Evolutionary conservation across 2,888 invertebrate species (phyloP).

Genomic region (Aporophyla lueneburgensis): DNA sequence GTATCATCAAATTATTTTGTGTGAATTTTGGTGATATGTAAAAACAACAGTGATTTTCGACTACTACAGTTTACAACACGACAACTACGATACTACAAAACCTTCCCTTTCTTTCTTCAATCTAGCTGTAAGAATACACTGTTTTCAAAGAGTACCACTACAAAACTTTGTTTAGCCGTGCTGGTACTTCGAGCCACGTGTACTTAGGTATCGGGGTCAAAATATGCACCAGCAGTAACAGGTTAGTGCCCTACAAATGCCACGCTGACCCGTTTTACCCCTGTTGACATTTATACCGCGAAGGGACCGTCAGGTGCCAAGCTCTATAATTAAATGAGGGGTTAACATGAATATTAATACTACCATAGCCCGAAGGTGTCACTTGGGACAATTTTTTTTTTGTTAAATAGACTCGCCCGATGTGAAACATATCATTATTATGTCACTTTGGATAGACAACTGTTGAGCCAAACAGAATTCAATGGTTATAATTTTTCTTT

Average conservation of each 20-base stretch:
- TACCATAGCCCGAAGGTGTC: slow-evolving; percentile 11
- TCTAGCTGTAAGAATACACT: not conserved
- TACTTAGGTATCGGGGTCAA: slow-evolving; percentile 48
- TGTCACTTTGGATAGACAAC: not conserved
- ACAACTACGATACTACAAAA: no score
- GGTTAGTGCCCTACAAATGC: slow-evolving; percentile 68
- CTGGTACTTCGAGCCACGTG: slow-evolving; percentile 31
- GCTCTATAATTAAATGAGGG: slow-evolving; percentile 60
- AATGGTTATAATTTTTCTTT: not conserved
- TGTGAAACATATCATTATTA: slow-evolving; percentile 29
- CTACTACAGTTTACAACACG: no score
- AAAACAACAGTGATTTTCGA: not conserved
- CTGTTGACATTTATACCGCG: slow-evolving; percentile 61
- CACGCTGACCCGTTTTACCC: slow-evolving; percentile 65
- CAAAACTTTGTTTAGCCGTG: slow-evolving; percentile 18
- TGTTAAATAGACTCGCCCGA: slow-evolving; percentile 1
- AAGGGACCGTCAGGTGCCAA: slow-evolving; percentile 48
- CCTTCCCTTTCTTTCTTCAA: not conserved
- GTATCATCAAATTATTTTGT: not conserved
- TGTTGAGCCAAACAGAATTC: not conserved
- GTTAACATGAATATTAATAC: slow-evolving; percentile 46
- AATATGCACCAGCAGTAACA: slow-evolving; percentile 56
- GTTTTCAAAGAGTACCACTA: not conserved
- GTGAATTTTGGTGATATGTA: not conserved
- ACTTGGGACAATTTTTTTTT: slow-evolving; percentile 41